phyloP scores from a whole-genome alignment of 2,888 invertebrate genomes.

The Tanytarsus gracilentus region DNA sequence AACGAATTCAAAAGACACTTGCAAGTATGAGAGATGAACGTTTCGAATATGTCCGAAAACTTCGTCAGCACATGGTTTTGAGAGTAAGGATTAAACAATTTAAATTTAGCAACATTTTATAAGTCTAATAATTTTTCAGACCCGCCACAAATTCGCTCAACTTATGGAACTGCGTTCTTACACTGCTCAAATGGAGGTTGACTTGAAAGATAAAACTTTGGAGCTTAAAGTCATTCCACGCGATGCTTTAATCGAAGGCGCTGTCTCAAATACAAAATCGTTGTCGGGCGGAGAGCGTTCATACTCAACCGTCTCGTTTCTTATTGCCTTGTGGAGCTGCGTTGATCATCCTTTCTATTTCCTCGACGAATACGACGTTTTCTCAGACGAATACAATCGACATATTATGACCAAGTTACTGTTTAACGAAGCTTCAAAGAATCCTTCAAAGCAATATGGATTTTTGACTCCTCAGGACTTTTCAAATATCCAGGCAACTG shows the following conservation, averaged over 20 bases:
- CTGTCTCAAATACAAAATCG: constrained; percentile 50
- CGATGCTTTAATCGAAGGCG: constrained; percentile 43
- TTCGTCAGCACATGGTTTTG: constrained; percentile 45
- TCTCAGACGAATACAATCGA: constrained; percentile 85
- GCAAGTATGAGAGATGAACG: constrained; percentile 41
- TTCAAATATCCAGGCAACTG: constrained; percentile 46
- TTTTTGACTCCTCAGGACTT: constrained; percentile 84
- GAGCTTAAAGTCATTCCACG: constrained; percentile 49
- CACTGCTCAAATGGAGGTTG: constrained; percentile 35
- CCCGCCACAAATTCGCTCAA: constrained; percentile 39
- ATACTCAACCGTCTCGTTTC: constrained; percentile 88
- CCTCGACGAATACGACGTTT: constrained; percentile 94
- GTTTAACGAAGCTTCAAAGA: constrained; percentile 60
- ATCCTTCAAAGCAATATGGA: constrained; percentile 66
- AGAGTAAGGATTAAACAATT: too few species aligned
- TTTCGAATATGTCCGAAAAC: constrained; percentile 41
- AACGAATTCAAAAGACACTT: constrained; percentile 32
- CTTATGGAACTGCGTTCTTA: constrained; percentile 37
- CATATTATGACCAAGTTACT: constrained; percentile 69
- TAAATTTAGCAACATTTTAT: too few species aligned
- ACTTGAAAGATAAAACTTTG: constrained; percentile 44
- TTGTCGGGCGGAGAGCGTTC: constrained; percentile 94
- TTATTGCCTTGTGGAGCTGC: constrained; percentile 87
- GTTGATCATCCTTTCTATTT: constrained; percentile 88
- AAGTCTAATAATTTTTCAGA: too few species aligned